Evolutionary conservation across 1,140 invertebrate genomes (phyloP), one percentile per base, ranked within the genome.

Genomic region (Teleogryllus occipitalis): DNA sequence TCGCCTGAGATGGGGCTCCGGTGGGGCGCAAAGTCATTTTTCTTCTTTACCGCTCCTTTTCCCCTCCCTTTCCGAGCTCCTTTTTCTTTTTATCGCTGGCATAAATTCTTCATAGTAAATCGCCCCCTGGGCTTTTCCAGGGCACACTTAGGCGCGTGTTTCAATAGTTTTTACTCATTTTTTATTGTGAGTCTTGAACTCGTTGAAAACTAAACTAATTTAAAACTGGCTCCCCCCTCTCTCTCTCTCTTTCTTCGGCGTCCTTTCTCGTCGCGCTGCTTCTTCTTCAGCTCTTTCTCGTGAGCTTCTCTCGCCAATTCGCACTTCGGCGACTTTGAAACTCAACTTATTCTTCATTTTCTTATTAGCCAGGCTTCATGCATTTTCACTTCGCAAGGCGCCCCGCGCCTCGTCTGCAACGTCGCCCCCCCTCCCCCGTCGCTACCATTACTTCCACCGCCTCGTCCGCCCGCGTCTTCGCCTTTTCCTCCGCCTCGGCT

Each of bases 311-410:
- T 18, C 54, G 18, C 10, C 18, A 18, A 65, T 18, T 65, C 54
- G 54, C 54, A 65, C 54, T 65, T 65, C 54, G 54, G 10, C 10
- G 54, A 65, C 54, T 65, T 65, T 14, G 54, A 65, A 65, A 65
- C 18, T 65, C 54, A 65, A 65, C 54, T 65, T 65, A 65, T 65
- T 65, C 54, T 65, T 65, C 54, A 65, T 65, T 65, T 65, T 65
- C 54, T 65, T 65, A 65, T 65, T 65, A 65, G 54, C 10, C 54
- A 65, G 54, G 54, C 54, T 65, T 65, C 54, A 14, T 65, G 54
- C 10, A 65, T 65, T 65, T 65, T 65, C 54, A 14, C 54, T 65
- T 65, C 54, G 27, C 27, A 39, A 39, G 27, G 27, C 27, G 54
- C 54, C 54, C 54, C 54, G 7, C 54, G 54, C 18, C 54, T 2